These are phyloP conservation scores for Paracentrotus lividus DNA, from an alignment of 53 echinoderm and acorn worm genomes.

Conservation along the genomic window DNA sequence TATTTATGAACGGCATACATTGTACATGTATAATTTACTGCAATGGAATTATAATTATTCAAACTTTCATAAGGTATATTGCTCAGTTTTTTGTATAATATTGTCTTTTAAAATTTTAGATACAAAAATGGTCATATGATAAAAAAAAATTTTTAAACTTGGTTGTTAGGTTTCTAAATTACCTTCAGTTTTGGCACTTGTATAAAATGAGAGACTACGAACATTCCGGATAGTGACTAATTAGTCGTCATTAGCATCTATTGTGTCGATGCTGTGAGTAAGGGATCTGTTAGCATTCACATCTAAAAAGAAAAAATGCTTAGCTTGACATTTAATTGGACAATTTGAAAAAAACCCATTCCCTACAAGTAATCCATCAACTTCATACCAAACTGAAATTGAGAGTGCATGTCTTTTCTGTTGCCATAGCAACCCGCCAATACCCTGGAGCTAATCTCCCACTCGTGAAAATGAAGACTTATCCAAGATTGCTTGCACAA, in stretches of 20 bases:
- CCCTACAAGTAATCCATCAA: neutral
- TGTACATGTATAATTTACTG: no score
- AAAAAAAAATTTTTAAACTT: neutral
- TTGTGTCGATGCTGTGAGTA: no score
- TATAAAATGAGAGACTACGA: neutral
- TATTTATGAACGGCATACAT: no score
- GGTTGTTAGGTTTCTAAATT: neutral
- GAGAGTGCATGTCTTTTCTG: neutral
- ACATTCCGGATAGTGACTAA: neutral
- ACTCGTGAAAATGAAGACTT: conserved; percentile 7
- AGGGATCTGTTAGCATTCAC: no score
- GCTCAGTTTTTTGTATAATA: no score
- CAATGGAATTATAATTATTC: no score
- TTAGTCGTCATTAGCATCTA: neutral
- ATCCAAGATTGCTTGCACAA: conserved; percentile 14
- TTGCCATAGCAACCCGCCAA: neutral
- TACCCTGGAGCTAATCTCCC: conserved; percentile 42
- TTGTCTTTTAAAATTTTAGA: no score
- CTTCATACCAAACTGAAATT: neutral
- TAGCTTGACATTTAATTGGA: neutral
- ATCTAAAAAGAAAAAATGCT: no score
- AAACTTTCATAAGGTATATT: no score
- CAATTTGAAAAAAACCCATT: neutral
- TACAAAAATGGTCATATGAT: no score
- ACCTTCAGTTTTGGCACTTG: neutral